A percentile compares a stretch with the other conserved stretches of the same genome.
phyloP scores from a whole-genome alignment of 2,113 vertebrate genomes.

The Blennius ocellaris region DNA sequence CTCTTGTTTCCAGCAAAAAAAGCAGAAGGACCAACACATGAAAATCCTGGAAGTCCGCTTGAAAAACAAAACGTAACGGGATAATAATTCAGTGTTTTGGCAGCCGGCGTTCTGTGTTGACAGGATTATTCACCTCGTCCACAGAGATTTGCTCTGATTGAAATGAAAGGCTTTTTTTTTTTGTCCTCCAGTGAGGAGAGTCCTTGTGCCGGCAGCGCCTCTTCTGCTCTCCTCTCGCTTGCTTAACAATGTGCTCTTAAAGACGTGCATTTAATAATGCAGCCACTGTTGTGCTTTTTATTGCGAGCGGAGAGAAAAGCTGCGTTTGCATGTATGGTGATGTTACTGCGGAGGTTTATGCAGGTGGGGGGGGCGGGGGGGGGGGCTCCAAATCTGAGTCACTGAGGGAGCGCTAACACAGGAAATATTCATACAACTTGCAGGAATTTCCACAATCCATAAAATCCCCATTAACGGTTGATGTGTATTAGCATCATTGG shows the following conservation, averaged over 20 bases:
- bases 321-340: conserved; percentile 38
- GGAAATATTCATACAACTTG: no score
- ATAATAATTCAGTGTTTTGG: conserved; percentile 67
- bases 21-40: conserved; percentile 51
- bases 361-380: background rate
- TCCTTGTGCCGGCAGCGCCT: conserved; percentile 50
- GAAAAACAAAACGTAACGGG: conserved; percentile 66
- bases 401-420: conserved; percentile 1
- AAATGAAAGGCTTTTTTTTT: conserved; percentile 66
- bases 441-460: conserved; percentile 33
- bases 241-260: conserved; percentile 53
- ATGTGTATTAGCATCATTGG: conserved; percentile 24
- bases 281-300: conserved; percentile 33
- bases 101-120: conserved; percentile 43
- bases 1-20: conserved; percentile 35
- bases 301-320: conserved; percentile 30
- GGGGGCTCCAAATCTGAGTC: no score
- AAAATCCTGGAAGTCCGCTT: conserved; percentile 55
- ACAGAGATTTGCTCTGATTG: conserved; percentile 54
- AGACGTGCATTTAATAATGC: conserved; percentile 60
- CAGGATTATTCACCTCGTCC: conserved; percentile 68
- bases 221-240: conserved; percentile 34
- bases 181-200: conserved; percentile 30
- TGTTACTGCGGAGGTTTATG: conserved; percentile 47
- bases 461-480: conserved; percentile 29